Evolutionary conservation across 2,888 invertebrate genomes (phyloP).

Genomic region (Druceiella hillmani): DNA sequence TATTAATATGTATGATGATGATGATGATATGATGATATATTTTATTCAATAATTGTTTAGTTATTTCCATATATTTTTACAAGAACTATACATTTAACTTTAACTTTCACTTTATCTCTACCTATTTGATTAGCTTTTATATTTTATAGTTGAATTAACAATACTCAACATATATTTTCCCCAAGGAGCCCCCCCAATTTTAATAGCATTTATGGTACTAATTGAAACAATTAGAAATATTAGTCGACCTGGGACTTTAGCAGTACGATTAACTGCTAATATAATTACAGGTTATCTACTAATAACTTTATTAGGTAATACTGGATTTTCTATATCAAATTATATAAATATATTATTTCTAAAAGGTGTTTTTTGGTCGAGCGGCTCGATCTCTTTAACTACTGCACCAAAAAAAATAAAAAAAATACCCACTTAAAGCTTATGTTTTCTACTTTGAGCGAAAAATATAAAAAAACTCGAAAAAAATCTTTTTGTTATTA

Average conservation of each 20-base stretch:
- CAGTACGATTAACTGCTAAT: conserved; percentile 68
- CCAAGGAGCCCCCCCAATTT: conserved; percentile 55
- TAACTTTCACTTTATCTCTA: conserved; percentile 55
- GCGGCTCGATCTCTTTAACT: too few relatives aligned
- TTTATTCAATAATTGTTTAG: conserved; percentile 63
- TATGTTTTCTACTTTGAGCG: too few relatives aligned
- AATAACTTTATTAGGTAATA: conserved; percentile 53
- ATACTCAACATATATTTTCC: conserved; percentile 60
- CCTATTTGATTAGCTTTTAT: conserved; percentile 62
- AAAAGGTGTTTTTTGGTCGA: too few relatives aligned
- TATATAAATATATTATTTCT: too few relatives aligned
- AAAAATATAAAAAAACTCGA: too few relatives aligned
- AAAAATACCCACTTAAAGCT: too few relatives aligned
- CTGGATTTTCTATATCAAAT: conserved; percentile 28
- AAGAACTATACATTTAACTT: conserved; percentile 56
- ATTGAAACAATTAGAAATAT: conserved; percentile 71
- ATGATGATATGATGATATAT: too few relatives aligned
- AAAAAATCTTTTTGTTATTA: too few relatives aligned
- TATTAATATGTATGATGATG: too few relatives aligned
- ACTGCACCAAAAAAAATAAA: too few relatives aligned
- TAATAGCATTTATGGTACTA: conserved; percentile 69
- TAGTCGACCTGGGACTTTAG: conserved; percentile 64
- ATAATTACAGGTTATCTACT: conserved; percentile 70
- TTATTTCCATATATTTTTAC: conserved; percentile 69
- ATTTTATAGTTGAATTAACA: conserved; percentile 58